Conservation (phyloP, 1,140 invertebrate species). For the Ectropis grisescens region DNA sequence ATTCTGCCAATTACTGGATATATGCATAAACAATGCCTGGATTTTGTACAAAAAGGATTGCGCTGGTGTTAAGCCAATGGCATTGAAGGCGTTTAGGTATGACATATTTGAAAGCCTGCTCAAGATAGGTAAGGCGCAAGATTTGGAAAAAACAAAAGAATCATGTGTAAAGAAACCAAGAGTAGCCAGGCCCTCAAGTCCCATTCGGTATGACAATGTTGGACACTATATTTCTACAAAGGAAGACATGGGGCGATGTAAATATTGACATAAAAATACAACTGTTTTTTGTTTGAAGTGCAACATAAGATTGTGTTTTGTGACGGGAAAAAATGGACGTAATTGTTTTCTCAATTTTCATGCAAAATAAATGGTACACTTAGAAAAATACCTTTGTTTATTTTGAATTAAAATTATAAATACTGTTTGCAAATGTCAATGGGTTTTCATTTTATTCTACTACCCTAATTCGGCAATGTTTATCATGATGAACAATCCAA, state of each 20-base stretch:
- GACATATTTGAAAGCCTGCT: constrained; percentile 4
- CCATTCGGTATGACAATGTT: constrained; percentile 10
- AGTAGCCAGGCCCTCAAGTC: constrained; percentile 2
- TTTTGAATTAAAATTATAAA: too few relatives aligned
- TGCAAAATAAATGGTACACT: constrained; percentile 13
- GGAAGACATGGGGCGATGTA: constrained; percentile 15
- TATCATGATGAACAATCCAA: too few relatives aligned
- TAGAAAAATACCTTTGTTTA: too few relatives aligned
- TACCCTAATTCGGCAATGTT: too few relatives aligned
- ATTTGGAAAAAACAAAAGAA: constrained; percentile 2
- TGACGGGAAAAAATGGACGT: constrained; percentile 12
- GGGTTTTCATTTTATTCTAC: too few relatives aligned
- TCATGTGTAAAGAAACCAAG: constrained; percentile 6
- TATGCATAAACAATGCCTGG: constrained; percentile 17
- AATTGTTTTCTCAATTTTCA: constrained; percentile 20
- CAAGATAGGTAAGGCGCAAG: constrained; percentile 6
- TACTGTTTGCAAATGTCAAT: too few relatives aligned
- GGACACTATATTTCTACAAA: constrained; percentile 10
- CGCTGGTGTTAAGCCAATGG: constrained; percentile 6
- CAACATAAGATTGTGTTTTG: constrained; percentile 16
- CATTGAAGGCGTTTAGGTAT: constrained; percentile 11
- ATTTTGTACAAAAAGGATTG: constrained; percentile 7
- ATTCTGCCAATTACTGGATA: constrained; percentile 15
- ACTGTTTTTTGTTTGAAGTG: constrained; percentile 16
- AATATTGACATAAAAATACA: constrained; percentile 14